Evolutionary conservation across 2,888 invertebrate species (phyloP).

Genomic region (Chironomus tentans): DNA sequence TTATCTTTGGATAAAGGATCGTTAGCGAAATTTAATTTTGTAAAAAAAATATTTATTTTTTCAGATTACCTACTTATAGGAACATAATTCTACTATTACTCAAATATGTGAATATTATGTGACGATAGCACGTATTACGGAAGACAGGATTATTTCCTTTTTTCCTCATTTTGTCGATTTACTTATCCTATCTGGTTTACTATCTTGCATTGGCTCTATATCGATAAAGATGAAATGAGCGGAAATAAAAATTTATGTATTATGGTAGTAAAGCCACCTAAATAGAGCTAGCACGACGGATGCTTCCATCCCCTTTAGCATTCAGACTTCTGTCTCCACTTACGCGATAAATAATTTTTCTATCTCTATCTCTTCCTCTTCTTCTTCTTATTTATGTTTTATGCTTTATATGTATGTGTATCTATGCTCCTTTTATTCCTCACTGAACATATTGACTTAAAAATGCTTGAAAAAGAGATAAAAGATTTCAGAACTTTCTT

Average conservation of each 20-base stretch:
- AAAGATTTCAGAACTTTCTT: too few relatives aligned
- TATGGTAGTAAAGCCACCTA: not conserved
- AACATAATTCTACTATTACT: too few relatives aligned
- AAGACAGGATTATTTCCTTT: not conserved
- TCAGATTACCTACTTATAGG: too few relatives aligned
- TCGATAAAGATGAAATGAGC: not conserved
- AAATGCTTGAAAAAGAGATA: too few relatives aligned
- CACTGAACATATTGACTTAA: not conserved
- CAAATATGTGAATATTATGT: too few relatives aligned
- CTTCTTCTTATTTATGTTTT: too few relatives aligned
- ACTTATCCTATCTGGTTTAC: too few relatives aligned
- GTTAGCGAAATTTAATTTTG: too few relatives aligned
- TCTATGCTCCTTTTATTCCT: not conserved
- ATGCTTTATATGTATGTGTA: not conserved
- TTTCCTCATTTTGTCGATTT: not conserved
- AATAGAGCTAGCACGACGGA: not conserved
- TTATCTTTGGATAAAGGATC: too few relatives aligned
- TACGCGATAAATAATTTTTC: constrained; percentile 19
- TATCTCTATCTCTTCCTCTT: not conserved
- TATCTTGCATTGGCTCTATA: not conserved
- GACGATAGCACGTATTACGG: not conserved
- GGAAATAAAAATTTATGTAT: not conserved
- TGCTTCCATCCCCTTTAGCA: not conserved
- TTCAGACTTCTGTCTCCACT: constrained; percentile 24
- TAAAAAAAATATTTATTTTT: too few relatives aligned